Percentiles rank a stretch among this genome's conserved stretches.
phyloP scores from a whole-genome alignment of 2,797 vertebrate genomes.

The Anisognathus igniventris region DNA sequence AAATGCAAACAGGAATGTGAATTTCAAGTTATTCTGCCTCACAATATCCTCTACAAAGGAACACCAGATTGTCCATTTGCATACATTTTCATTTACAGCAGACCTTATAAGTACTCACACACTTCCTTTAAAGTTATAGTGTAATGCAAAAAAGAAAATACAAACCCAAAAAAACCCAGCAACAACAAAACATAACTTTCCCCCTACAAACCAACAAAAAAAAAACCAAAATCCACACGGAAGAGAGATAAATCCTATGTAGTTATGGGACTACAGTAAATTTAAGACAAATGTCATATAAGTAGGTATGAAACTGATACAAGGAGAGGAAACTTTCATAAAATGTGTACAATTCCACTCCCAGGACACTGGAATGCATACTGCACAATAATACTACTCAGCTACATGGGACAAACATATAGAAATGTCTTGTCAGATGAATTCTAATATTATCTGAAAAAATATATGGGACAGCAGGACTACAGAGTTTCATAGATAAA shows the following conservation, averaged over 20 bases:
- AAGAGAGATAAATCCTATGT: neutral
- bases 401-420: neutral
- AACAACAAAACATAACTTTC: neutral
- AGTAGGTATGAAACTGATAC: neutral
- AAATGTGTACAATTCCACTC: neutral
- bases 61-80: neutral
- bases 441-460: neutral
- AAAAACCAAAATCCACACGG: neutral
- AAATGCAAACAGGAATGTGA: neutral
- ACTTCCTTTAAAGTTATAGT: neutral
- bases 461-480: neutral
- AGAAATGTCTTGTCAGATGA: neutral
- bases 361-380: neutral
- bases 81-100: neutral
- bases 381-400: neutral
- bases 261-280: neutral
- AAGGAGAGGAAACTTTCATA: neutral
- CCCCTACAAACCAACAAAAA: neutral
- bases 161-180: no score
- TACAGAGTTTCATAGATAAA: neutral
- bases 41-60: neutral
- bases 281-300: neutral
- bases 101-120: neutral
- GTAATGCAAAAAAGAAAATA: neutral
- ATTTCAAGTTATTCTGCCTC: neutral